phyloP scores from a whole-genome alignment of 2,888 invertebrate genomes.

The Latheticus oryzae region DNA sequence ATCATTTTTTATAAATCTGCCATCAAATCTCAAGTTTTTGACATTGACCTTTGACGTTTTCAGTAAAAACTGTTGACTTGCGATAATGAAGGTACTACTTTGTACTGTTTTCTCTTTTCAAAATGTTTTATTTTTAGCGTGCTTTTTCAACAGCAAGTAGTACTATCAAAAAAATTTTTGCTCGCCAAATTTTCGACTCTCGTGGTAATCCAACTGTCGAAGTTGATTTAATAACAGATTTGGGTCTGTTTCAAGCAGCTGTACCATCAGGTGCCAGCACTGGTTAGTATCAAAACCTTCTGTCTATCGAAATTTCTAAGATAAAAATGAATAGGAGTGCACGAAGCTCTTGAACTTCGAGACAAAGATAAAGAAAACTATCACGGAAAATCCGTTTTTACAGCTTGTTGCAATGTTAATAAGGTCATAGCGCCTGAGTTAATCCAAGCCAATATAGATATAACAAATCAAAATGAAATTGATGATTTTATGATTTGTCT shows the following conservation, averaged over 20 bases:
- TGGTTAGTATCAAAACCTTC: conserved; percentile 59
- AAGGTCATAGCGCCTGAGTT: conserved; percentile 82
- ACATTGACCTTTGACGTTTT: too few species aligned
- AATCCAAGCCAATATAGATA: conserved; percentile 83
- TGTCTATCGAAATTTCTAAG: neutral
- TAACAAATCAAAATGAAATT: conserved; percentile 89
- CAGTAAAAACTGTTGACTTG: too few species aligned
- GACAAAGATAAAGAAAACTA: conserved; percentile 91
- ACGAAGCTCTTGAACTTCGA: conserved; percentile 96
- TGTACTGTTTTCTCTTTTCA: too few species aligned
- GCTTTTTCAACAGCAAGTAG: conserved; percentile 5
- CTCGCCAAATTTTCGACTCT: conserved; percentile 98
- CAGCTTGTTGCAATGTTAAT: conserved; percentile 94
- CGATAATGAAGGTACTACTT: too few species aligned
- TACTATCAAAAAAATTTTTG: too few species aligned
- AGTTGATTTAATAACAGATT: conserved; percentile 86
- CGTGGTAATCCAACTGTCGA: conserved; percentile 99
- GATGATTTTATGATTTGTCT: conserved; percentile 88
- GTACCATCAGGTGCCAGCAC: conserved; percentile 98
- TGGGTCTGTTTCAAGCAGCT: conserved; percentile 88
- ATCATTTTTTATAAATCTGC: too few species aligned
- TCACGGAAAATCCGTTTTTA: conserved; percentile 95
- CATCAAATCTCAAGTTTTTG: too few species aligned
- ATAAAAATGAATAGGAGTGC: conserved; percentile 71
- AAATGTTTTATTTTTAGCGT: conserved; percentile 4